These are phyloP conservation scores for Ladona fulva DNA, from an alignment of 1,140 invertebrate genomes.

Conservation along the genomic window DNA sequence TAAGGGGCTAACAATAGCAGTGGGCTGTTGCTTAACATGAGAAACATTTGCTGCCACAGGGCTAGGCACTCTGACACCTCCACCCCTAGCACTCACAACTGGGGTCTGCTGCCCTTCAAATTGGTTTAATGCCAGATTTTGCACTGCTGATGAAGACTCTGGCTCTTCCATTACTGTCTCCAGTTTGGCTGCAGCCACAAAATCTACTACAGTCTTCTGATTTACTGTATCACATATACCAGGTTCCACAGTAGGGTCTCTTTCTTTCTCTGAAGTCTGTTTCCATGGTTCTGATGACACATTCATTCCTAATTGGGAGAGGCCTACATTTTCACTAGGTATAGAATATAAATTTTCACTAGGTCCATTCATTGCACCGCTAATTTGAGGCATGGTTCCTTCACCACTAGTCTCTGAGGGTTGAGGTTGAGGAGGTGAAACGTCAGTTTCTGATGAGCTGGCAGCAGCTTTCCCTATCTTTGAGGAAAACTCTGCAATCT, in stretches of 20 bases:
- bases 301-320: not conserved
- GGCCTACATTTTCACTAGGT: slow-evolving; percentile 4
- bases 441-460: not conserved
- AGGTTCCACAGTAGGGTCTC: not conserved
- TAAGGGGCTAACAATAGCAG: not conserved
- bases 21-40: no score
- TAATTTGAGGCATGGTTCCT: not conserved
- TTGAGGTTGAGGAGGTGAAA: not conserved
- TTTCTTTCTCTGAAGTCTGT: not conserved
- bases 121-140: not conserved
- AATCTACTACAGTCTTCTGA: not conserved
- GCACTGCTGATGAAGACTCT: not conserved
- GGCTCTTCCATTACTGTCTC: not conserved
- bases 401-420: not conserved
- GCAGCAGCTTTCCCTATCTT: not conserved
- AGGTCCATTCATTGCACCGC: not conserved
- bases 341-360: not conserved
- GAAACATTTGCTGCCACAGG: not conserved
- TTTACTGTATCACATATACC: not conserved
- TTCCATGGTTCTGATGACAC: not conserved
- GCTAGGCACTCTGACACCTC: not conserved
- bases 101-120: not conserved
- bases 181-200: not conserved
- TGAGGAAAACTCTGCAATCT: not conserved
- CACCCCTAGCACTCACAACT: not conserved